phyloP scores from a whole-genome alignment of 2,113 vertebrate species.

The Ramphastos sulfuratus region DNA sequence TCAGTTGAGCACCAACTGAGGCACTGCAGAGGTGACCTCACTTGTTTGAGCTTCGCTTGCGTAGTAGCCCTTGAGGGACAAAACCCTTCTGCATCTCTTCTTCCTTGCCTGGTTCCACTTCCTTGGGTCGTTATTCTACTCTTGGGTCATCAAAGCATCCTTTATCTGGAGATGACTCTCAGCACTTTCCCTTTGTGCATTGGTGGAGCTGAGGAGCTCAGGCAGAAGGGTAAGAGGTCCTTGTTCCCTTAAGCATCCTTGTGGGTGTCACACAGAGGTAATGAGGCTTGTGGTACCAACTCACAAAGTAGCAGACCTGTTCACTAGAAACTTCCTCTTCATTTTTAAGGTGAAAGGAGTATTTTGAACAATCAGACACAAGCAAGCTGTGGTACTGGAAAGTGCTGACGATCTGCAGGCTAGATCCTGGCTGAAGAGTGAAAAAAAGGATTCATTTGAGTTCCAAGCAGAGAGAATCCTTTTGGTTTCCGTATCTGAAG shows the following conservation, averaged over 20 bases:
- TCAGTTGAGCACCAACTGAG: not conserved
- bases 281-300: not conserved
- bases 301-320: not conserved
- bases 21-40: not conserved
- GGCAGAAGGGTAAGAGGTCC: not conserved
- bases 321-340: not conserved
- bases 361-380: not conserved
- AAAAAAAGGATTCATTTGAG: not conserved
- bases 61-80: not conserved
- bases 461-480: not conserved
- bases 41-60: not conserved
- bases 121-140: not conserved
- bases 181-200: not conserved
- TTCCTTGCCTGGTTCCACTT: not conserved
- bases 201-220: not conserved
- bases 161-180: not conserved
- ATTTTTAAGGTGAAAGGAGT: not conserved
- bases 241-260: not conserved
- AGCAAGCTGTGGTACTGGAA: not conserved
- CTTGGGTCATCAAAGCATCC: not conserved
- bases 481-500: no score
- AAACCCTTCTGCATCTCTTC: not conserved
- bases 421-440: not conserved
- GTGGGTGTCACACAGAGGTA: accelerated
- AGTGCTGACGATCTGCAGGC: not conserved